Percentiles rank a stretch among this genome's conserved stretches.
phyloP scores from a whole-genome alignment of 2,888 invertebrate species.

The Cylloceria caligata region DNA sequence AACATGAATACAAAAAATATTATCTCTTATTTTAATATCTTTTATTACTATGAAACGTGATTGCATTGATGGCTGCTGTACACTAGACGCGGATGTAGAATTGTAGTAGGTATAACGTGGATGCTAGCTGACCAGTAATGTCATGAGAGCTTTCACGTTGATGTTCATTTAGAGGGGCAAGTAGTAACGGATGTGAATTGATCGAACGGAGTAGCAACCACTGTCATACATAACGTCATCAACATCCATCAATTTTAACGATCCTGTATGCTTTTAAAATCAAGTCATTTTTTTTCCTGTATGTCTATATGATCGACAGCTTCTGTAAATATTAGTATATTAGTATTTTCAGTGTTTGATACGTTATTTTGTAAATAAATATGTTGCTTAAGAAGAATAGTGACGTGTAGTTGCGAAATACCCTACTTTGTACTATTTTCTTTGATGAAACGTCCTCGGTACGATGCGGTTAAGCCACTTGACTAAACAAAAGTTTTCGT shows the following conservation, averaged over 20 bases:
- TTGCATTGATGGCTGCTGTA: conserved; percentile 3
- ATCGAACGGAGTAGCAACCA: conserved; percentile 37
- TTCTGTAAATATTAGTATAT: not conserved
- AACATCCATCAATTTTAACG: conserved; percentile 65
- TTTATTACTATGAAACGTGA: conserved; percentile 1
- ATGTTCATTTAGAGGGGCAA: conserved; percentile 51
- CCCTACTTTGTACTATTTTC: conserved; percentile 20
- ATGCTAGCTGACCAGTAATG: conserved; percentile 38
- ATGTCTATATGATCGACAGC: not conserved
- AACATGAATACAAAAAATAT: not conserved
- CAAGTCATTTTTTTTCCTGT: conserved; percentile 27
- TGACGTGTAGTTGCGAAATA: conserved; percentile 7
- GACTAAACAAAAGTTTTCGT: conserved; percentile 62
- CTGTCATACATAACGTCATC: conserved; percentile 47
- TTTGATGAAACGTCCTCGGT: not conserved
- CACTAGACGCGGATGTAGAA: not conserved
- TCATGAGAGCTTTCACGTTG: conserved; percentile 50
- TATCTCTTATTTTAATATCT: not conserved
- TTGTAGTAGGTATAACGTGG: conserved; percentile 8
- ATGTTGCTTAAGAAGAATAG: conserved; percentile 24
- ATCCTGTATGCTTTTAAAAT: conserved; percentile 44
- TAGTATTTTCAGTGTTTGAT: not conserved
- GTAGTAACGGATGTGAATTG: conserved; percentile 64
- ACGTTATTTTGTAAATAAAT: not conserved
- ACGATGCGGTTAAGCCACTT: conserved; percentile 39